Evolutionary conservation across 2,113 vertebrate species (phyloP).

Genomic region (Gobius niger): DNA sequence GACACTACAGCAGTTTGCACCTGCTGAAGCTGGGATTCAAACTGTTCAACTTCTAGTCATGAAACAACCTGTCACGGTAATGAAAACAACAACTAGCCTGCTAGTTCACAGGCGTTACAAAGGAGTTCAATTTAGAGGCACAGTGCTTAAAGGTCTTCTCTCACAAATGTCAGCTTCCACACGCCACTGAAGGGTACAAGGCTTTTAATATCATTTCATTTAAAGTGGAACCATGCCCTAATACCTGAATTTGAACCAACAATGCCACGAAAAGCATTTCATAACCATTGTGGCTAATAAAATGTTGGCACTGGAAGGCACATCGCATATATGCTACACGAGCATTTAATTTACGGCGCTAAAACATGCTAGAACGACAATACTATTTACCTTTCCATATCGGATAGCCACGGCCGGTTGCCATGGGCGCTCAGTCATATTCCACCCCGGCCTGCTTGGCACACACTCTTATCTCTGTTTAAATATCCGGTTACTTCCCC

Average conservation of each 20-base stretch:
- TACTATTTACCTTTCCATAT: conserved; percentile 77
- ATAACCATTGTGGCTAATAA: conserved; percentile 53
- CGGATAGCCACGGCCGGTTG: conserved; percentile 66
- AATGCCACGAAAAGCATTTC: too few species aligned
- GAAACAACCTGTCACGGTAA: too few species aligned
- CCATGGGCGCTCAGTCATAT: conserved; percentile 68
- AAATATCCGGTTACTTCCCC: conserved; percentile 79
- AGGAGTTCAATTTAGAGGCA: too few species aligned
- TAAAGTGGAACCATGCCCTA: conserved; percentile 16
- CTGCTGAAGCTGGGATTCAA: too few species aligned
- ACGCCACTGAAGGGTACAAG: too few species aligned
- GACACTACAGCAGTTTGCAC: too few species aligned
- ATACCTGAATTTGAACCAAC: conserved; percentile 32
- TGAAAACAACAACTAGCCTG: too few species aligned
- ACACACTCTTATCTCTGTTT: conserved; percentile 80
- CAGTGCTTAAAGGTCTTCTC: too few species aligned
- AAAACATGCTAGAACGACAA: conserved; percentile 67
- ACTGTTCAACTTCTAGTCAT: too few species aligned
- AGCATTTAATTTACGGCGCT: conserved; percentile 71
- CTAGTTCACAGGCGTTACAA: too few species aligned
- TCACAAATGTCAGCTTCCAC: too few species aligned
- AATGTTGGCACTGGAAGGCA: conserved; percentile 51
- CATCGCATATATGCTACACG: conserved; percentile 57
- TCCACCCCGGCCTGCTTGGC: conserved; percentile 73
- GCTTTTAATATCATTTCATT: neutral